These are phyloP conservation scores for Ancistrus triradiatus DNA, from an alignment of 2,113 vertebrate genomes.

Conservation along the genomic window DNA sequence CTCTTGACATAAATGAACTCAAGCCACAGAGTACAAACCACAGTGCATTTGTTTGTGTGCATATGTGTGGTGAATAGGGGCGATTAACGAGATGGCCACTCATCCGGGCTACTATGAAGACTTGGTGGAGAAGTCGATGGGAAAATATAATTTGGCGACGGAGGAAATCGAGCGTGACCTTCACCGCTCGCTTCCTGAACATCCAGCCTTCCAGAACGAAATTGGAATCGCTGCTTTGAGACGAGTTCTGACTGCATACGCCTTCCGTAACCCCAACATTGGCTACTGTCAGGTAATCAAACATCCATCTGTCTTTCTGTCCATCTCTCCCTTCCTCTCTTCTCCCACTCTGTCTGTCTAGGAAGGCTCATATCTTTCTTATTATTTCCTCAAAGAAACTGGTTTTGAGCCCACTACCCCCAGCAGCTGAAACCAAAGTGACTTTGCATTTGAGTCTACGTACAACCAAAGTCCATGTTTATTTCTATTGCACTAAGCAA, in stretches of 20 bases:
- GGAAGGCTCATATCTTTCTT: too few species aligned
- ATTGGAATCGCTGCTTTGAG: slow-evolving; percentile 95
- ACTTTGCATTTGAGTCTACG: too few species aligned
- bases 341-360: too few species aligned
- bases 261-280: slow-evolving; percentile 96
- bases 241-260: slow-evolving; percentile 92
- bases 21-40: not conserved
- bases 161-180: slow-evolving; percentile 97
- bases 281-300: slow-evolving; percentile 91
- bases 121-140: slow-evolving; percentile 95
- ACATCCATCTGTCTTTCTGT: too few species aligned
- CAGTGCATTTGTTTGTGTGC: not conserved
- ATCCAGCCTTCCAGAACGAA: slow-evolving; percentile 97
- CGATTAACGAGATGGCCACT: slow-evolving; percentile 95
- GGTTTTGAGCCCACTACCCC: too few species aligned
- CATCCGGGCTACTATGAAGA: slow-evolving; percentile 96
- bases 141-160: slow-evolving; percentile 92
- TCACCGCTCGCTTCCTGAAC: slow-evolving; percentile 94
- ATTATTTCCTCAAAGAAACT: too few species aligned
- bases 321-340: too few species aligned
- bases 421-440: too few species aligned
- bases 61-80: slow-evolving; percentile 64
- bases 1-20: slow-evolving; percentile 16
- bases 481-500: too few species aligned
- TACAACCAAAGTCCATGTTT: too few species aligned